Base-by-base conservation (phyloP, 2,113 vertebrate genomes). In the Notothenia coriiceps region DNA sequence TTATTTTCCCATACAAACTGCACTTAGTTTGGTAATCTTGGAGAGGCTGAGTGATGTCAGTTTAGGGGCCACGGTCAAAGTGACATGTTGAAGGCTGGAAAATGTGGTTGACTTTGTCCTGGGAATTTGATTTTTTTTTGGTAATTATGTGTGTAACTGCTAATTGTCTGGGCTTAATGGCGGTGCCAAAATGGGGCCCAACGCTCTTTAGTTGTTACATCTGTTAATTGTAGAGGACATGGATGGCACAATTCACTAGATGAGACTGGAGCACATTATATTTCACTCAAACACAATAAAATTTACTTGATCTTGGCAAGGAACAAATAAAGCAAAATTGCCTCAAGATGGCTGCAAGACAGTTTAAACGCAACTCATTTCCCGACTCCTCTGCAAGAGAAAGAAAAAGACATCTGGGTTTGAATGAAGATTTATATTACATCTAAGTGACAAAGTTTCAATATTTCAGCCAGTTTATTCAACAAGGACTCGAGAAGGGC, bases 391-490 rank as follows among this genome's bases (percentile, higher is more conserved):
- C 52, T 10, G 50, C 61, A 50, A 78, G 84, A 80, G 70, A 82
- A 12, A 64, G 69, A 29, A 51, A 62, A 52, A 78, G 71, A 56
- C 44, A 65, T 71, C 79, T 15, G 52, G 57, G 51, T 83, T 83
- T 79, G 82, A 83, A 90, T 86, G 67, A 74, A 80, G 82, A 88
- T 88, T 88, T 86, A 85, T 77, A 84, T 85, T 81, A 76, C 54
- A 79, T 83, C 75, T 87, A 84, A 89, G 77, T 87, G 87, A 91
- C 88, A 90, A 92, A 92, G 75, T 93, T 93, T 92, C 88, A 90
- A 92, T 83, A 91, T 91, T 92, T 89, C 80, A 86, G 79, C 51
- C 84, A 80, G 85, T 91, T 87, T 90, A 91, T 91, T 91, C 84
- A 89, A 86, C 87, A 84, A 90, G 79, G 88, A 91, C 84, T 86